Evolutionary conservation across 2,797 vertebrate species (phyloP).

Genomic region (Tenualosa ilisha): DNA sequence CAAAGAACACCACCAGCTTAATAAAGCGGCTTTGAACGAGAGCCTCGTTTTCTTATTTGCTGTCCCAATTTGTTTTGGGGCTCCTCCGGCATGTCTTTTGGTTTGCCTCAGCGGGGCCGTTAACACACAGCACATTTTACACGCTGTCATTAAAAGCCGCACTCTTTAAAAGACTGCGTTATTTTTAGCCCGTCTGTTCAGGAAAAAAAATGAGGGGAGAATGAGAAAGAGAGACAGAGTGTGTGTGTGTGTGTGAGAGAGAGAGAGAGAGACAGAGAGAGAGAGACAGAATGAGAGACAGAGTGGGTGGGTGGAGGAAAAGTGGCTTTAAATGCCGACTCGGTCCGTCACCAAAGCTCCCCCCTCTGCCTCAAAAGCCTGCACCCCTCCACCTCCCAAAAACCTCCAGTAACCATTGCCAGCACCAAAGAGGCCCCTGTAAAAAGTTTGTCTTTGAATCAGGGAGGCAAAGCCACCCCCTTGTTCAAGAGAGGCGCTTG

Average conservation of each 20-base stretch:
- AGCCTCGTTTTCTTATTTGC: slow-evolving; percentile 65
- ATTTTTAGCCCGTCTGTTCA: slow-evolving; percentile 73
- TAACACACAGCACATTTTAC: slow-evolving; percentile 78
- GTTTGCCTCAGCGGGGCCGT: slow-evolving; percentile 74
- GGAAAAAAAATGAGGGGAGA: slow-evolving; percentile 35
- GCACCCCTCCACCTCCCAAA: background rate
- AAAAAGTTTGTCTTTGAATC: slow-evolving; percentile 50
- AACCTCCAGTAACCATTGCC: slow-evolving; percentile 49
- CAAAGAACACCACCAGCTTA: slow-evolving; percentile 43
- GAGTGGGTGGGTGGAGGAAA: slow-evolving; percentile 35
- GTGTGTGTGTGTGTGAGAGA: slow-evolving; percentile 35
- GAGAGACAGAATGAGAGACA: background rate
- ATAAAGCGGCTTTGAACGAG: slow-evolving; percentile 55
- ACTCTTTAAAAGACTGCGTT: slow-evolving; percentile 68
- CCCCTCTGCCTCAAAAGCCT: slow-evolving; percentile 6
- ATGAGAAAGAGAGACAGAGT: slow-evolving; percentile 31
- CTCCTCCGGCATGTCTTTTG: slow-evolving; percentile 66
- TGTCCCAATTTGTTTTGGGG: slow-evolving; percentile 75
- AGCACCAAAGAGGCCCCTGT: slow-evolving; percentile 52
- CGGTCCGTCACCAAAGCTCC: slow-evolving; percentile 44
- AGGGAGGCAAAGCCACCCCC: slow-evolving; percentile 52
- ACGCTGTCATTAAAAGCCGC: slow-evolving; percentile 79
- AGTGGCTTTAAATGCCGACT: slow-evolving; percentile 62
- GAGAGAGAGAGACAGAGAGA: slow-evolving; percentile 37
- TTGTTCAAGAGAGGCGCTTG: slow-evolving; percentile 44